Evolutionary conservation across 2,888 invertebrate species (phyloP).

Genomic region (Leptopterna dolabrata): DNA sequence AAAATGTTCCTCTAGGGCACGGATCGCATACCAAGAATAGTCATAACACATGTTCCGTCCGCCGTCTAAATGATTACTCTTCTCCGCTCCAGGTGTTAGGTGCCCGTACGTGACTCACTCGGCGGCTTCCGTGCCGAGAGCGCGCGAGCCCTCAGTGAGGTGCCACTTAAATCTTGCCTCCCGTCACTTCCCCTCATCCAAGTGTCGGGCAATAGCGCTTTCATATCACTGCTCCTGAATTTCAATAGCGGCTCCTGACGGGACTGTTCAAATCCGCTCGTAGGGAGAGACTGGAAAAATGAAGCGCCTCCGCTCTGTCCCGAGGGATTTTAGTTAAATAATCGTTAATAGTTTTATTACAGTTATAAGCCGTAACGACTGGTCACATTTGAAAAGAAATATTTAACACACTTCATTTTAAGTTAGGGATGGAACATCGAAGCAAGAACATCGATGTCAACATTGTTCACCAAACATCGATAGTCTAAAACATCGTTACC

Average conservation of each 20-base stretch:
- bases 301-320: not conserved
- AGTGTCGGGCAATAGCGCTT: not conserved
- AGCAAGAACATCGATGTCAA: too few species aligned
- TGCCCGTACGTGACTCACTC: slow-evolving; percentile 28
- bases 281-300: not conserved
- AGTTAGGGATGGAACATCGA: too few species aligned
- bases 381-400: too few species aligned
- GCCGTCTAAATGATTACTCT: slow-evolving; percentile 15
- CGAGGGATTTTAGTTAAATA: not conserved
- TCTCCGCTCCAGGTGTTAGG: slow-evolving; percentile 16
- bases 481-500: too few species aligned
- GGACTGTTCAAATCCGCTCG: not conserved
- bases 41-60: slow-evolving; percentile 17
- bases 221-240: not conserved
- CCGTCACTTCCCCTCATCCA: not conserved
- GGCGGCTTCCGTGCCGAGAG: slow-evolving; percentile 11
- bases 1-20: not conserved
- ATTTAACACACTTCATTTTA: too few species aligned
- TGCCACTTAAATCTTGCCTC: slow-evolving; percentile 18
- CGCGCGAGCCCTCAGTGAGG: slow-evolving; percentile 6
- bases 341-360: not conserved
- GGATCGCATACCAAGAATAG: not conserved
- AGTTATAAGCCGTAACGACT: too few species aligned
- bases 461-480: too few species aligned
- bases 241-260: not conserved